Evolutionary conservation across 2,113 vertebrate genomes (phyloP).

Genomic region (Mola mola): DNA sequence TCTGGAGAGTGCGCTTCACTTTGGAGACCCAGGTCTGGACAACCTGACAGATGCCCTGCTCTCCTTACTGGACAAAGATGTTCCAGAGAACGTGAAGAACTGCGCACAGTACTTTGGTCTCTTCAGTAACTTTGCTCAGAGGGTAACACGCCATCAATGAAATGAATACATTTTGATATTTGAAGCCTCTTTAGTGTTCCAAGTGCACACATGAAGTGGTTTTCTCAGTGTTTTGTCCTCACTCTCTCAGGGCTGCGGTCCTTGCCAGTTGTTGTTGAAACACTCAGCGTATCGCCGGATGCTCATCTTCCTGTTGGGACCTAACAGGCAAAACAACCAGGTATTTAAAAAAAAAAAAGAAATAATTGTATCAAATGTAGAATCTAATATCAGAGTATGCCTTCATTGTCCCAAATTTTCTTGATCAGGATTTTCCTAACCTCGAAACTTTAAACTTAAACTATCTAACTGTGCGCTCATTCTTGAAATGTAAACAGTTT

Average conservation of each 20-base stretch:
- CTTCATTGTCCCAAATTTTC: no score
- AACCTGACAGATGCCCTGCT: slow-evolving; percentile 89
- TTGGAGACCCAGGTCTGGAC: slow-evolving; percentile 91
- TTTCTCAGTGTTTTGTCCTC: background rate
- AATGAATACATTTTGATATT: background rate
- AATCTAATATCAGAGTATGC: no score
- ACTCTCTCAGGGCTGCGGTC: slow-evolving; percentile 85
- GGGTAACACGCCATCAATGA: slow-evolving; percentile 81
- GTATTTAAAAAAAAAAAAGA: no score
- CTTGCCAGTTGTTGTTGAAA: slow-evolving; percentile 90
- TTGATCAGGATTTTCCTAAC: background rate
- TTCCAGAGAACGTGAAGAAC: slow-evolving; percentile 98
- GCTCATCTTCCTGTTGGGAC: slow-evolving; percentile 93
- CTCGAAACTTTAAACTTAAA: background rate
- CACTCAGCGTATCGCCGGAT: slow-evolving; percentile 93
- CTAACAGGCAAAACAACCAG: slow-evolving; percentile 92
- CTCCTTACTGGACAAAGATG: slow-evolving; percentile 95
- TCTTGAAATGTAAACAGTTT: background rate
- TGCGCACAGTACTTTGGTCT: slow-evolving; percentile 97
- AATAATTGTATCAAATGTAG: background rate
- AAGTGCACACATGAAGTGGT: background rate
- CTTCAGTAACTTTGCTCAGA: slow-evolving; percentile 97
- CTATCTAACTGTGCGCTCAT: no score
- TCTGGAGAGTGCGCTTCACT: slow-evolving; percentile 93
- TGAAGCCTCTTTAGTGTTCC: rapidly evolving